phyloP scores from a whole-genome alignment of 2,113 vertebrate species.

The Ctenomys sociabilis region DNA sequence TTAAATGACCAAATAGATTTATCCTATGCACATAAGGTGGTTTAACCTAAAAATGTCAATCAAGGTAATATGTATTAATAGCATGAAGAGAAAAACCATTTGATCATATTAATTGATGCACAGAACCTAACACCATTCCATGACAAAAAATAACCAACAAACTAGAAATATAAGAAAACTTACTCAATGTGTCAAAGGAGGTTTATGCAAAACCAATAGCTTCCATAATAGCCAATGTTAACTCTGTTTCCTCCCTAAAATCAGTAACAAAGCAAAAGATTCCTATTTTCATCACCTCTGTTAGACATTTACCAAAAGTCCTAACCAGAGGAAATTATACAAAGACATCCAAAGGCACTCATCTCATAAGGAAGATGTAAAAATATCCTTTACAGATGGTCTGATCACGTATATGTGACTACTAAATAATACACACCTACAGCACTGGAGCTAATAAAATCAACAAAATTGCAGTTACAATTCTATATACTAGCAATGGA shows the following conservation, averaged over 20 bases:
- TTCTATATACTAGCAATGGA: not conserved
- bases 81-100: not conserved
- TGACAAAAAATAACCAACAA: not conserved
- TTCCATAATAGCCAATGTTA: not conserved
- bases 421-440: not conserved
- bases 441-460: not conserved
- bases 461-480: not conserved
- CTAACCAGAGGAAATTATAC: not conserved
- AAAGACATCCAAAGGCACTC: not conserved
- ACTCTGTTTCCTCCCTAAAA: not conserved
- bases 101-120: not conserved
- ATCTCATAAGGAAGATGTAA: not conserved
- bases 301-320: not conserved
- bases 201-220: not conserved
- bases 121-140: not conserved
- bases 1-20: not conserved
- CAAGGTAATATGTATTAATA: not conserved
- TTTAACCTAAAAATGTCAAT: not conserved
- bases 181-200: not conserved
- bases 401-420: not conserved
- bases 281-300: not conserved
- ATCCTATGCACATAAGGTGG: not conserved
- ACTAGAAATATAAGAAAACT: not conserved
- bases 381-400: not conserved
- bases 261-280: not conserved